Evolutionary conservation across 2,113 vertebrate species (phyloP).

Genomic region (Capra hircus): DNA sequence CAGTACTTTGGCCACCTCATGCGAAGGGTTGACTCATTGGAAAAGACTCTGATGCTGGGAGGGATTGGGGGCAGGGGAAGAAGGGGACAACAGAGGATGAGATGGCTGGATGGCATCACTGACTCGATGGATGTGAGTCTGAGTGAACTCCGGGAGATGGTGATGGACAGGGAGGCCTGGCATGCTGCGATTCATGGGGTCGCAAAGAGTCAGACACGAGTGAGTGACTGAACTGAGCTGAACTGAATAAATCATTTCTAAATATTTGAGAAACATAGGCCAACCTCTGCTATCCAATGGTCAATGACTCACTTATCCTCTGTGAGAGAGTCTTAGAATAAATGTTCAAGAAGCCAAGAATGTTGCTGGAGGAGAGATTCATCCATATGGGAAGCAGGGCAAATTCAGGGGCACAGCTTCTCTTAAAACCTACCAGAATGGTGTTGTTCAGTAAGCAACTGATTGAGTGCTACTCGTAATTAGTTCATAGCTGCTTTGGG

Average conservation of each 20-base stretch:
- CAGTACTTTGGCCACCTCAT: no score
- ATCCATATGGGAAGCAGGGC: background rate
- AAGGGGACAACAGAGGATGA: no score
- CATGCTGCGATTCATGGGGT: no score
- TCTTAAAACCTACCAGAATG: background rate
- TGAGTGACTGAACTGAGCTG: no score
- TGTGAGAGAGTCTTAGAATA: background rate
- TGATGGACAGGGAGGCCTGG: no score
- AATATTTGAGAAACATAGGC: background rate
- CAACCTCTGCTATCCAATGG: background rate
- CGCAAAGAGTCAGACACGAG: accelerated
- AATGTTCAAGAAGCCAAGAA: background rate
- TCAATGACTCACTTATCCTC: background rate
- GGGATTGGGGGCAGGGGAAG: no score
- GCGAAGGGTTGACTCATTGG: no score
- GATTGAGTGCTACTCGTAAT: background rate
- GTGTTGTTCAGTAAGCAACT: background rate
- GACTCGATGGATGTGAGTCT: no score
- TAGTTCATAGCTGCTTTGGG: background rate
- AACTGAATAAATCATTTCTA: background rate
- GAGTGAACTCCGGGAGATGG: no score
- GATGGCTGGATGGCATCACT: no score
- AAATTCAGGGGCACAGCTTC: background rate
- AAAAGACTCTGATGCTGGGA: no score
- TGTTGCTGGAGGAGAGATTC: background rate